phyloP scores from a whole-genome alignment of 2,797 vertebrate genomes.

The Cossypha niveicapilla region DNA sequence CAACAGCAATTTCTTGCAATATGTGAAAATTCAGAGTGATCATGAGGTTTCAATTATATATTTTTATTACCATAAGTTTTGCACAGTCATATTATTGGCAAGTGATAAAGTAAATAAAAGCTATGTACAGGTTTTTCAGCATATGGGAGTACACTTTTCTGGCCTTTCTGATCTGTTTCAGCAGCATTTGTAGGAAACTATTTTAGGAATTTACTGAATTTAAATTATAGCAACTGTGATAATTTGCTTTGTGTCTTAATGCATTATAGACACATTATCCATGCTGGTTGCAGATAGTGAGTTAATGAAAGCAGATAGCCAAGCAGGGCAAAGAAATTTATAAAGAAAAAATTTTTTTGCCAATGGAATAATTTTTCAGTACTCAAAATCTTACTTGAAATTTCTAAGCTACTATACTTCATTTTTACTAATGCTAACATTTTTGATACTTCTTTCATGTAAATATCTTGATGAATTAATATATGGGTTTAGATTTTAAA shows the following conservation, averaged over 20 bases:
- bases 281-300: not conserved
- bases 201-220: not conserved
- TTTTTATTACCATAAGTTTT: not conserved
- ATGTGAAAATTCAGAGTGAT: not conserved
- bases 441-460: not conserved
- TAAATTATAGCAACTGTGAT: not conserved
- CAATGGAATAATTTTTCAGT: not conserved
- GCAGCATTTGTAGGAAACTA: not conserved
- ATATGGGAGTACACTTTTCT: not conserved
- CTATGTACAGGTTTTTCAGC: not conserved
- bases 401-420: not conserved
- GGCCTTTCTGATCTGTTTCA: not conserved
- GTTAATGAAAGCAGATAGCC: not conserved
- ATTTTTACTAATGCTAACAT: not conserved
- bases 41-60: not conserved
- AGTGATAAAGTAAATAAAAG: not conserved
- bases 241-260: not conserved
- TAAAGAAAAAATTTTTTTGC: not conserved
- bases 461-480: not conserved
- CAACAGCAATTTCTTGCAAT: not conserved
- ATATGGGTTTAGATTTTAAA: not conserved
- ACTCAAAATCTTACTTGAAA: not conserved
- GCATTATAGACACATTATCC: not conserved
- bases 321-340: not conserved
- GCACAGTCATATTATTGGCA: not conserved